Base-by-base conservation (phyloP, 2,888 invertebrate species). In the Acronicta aceris region DNA sequence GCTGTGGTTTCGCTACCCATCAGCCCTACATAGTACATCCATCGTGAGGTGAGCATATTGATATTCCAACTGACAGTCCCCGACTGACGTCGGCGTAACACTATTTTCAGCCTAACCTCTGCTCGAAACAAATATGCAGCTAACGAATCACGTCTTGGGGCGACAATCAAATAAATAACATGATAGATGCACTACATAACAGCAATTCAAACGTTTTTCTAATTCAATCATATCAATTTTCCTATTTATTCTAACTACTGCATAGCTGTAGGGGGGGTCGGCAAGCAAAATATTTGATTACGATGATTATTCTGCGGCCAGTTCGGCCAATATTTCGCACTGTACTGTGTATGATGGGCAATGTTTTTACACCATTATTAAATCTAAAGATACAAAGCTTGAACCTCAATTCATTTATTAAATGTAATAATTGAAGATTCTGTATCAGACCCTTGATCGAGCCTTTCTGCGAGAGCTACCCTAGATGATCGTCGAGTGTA, bases 221-320 rank as follows among this genome's bases (percentile, higher is more conserved):
- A 61, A 53, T 78, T 70, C 27, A 55, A 53, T 52, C 45, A 36
- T 17, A 66, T 49, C 62, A 72, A 72, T 71, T 71, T 71, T 71
- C 58, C 49, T 59, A 71, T 72, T 70, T 56, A 51, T 62, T 58
- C 61, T 52, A 58, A 51, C 8, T 38, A 40, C 59, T 43, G 30
- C 42, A 50, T 50, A 55, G 41, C 16, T 46, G 46, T 47, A 8
- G 59, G 68, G 69, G n/a, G 71, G 70, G 51, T 51, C 66, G 38
- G 53, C 45, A 47, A 41, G 61, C 51, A 38, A 61, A 71, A 58
- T 56, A 27, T 53, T 51, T 69, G 61, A 70, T 65, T 69, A 17
- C 38, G 36, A 27, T 56, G 27, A 43, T 66, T 71, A 58, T 50
- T 43, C 36, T 57, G 47, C 47, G 43, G 48, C 25, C 30, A 38